Evolutionary conservation across 2,797 vertebrate genomes (phyloP).

Genomic region (Chloroceryle inda): DNA sequence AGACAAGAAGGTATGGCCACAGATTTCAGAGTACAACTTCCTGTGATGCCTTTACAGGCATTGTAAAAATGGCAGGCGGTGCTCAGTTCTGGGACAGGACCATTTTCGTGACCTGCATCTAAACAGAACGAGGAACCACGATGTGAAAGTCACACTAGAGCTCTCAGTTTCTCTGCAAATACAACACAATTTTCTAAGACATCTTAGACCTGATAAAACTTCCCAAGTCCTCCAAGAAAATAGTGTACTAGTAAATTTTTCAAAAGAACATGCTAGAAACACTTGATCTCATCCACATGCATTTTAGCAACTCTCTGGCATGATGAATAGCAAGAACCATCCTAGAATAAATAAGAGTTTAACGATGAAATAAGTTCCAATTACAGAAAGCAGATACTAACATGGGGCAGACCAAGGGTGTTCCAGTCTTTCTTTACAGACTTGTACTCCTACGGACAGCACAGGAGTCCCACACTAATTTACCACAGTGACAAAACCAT

Average conservation of each 20-base stretch:
- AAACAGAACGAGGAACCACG: background rate
- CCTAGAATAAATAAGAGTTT: background rate
- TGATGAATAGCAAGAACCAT: background rate
- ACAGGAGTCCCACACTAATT: background rate
- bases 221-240: background rate
- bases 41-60: background rate
- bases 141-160: background rate
- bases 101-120: background rate
- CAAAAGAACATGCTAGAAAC: background rate
- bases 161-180: background rate
- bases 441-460: background rate
- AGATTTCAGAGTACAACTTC: background rate
- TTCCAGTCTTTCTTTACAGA: background rate
- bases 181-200: background rate
- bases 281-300: background rate
- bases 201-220: background rate
- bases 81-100: fast-evolving
- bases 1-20: background rate
- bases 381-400: background rate
- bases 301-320: background rate
- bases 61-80: fast-evolving
- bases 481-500: background rate
- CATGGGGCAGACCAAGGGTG: background rate
- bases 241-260: background rate
- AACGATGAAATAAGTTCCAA: fast-evolving